Evolutionary conservation across 1,140 invertebrate species (phyloP).

Genomic region (Hylyphantes graminicola): DNA sequence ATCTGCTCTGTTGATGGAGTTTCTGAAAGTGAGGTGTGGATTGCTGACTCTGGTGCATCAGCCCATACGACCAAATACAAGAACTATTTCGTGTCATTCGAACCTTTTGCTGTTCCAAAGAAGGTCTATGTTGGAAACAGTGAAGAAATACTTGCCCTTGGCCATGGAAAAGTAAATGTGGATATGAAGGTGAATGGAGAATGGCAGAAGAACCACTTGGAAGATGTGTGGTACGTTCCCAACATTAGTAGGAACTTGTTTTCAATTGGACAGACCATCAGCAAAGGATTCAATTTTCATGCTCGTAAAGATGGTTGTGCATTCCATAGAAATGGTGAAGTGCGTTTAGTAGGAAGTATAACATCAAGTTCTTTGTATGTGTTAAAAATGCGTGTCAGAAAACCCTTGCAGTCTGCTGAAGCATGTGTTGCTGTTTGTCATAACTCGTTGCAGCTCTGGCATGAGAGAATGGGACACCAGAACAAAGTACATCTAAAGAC

Average conservation of each 20-base stretch:
- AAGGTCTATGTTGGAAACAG: background rate
- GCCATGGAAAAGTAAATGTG: background rate
- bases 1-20: background rate
- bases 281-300: background rate
- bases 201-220: background rate
- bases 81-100: background rate
- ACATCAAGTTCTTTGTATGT: background rate
- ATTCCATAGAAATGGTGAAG: background rate
- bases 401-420: background rate
- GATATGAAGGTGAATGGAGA: background rate
- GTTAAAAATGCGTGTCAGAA: background rate
- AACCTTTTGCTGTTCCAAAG: background rate
- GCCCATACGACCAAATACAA: background rate
- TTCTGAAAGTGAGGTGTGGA: background rate
- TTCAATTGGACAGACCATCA: background rate
- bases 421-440: background rate
- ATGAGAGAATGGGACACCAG: background rate
- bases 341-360: background rate
- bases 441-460: background rate
- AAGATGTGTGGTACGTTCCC: background rate
- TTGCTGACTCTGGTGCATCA: background rate
- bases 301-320: background rate
- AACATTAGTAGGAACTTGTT: conserved; percentile 3
- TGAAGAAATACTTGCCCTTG: background rate
- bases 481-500: background rate